phyloP scores from a whole-genome alignment of 2,113 vertebrate genomes.

The Elachura formosa region DNA sequence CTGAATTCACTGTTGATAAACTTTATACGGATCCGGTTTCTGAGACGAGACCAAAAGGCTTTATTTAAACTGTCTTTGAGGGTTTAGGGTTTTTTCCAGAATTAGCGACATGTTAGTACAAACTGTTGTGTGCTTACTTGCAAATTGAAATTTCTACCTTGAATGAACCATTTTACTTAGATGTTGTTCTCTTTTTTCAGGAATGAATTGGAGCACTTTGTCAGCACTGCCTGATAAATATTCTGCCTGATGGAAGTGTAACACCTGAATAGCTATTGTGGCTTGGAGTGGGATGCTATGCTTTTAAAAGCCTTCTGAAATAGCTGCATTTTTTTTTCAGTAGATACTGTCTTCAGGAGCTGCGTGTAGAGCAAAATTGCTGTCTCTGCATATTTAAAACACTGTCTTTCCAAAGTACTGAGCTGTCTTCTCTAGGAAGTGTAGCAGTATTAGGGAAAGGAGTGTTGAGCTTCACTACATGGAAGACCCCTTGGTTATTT shows the following conservation, averaged over 20 bases:
- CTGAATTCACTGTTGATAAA: slow-evolving; percentile 72
- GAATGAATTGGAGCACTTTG: not conserved
- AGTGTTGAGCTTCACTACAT: not conserved
- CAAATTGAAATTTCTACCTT: not conserved
- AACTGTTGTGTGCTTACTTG: not conserved
- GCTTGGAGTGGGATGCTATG: not conserved
- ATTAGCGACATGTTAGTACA: not conserved
- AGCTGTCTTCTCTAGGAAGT: not conserved
- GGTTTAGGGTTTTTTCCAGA: not conserved
- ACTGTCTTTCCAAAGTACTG: rapidly evolving
- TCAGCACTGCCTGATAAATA: not conserved
- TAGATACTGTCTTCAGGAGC: not conserved
- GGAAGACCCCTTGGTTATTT: not conserved
- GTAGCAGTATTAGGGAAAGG: not conserved
- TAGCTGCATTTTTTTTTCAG: not conserved
- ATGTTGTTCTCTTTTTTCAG: slow-evolving; percentile 48
- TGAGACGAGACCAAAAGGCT: slow-evolving; percentile 49
- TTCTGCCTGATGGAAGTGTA: not conserved
- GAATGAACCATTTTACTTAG: not conserved
- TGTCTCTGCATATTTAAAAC: not conserved
- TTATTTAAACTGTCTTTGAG: not conserved
- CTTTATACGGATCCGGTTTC: slow-evolving; percentile 71
- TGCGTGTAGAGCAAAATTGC: not conserved
- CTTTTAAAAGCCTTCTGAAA: not conserved
- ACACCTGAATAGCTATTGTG: not conserved